A percentile compares a stretch with the other conserved stretches of the same genome.
Conservation (phyloP, 2,113 vertebrate species). For the Oryzias javanicus region DNA sequence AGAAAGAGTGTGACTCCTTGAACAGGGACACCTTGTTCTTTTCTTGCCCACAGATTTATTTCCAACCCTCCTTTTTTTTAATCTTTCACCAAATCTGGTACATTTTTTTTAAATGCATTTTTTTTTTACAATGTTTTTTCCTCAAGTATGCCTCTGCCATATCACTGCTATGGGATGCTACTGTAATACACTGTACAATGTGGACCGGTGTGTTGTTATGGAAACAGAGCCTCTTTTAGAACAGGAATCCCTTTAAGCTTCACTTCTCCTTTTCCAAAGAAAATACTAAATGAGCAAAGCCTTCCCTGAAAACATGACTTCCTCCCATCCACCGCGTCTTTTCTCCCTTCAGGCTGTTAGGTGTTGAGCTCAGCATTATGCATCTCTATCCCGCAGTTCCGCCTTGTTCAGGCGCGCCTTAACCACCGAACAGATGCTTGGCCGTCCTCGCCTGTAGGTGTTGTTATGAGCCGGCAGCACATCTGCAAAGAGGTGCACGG, state of each 20-base stretch:
- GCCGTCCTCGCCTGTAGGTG: conserved; percentile 15
- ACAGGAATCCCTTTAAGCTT: conserved; percentile 24
- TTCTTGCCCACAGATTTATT: too few species aligned
- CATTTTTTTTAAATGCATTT: not conserved
- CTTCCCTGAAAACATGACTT: conserved; percentile 9
- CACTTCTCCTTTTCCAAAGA: conserved; percentile 8
- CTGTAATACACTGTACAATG: conserved; percentile 16
- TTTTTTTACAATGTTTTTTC: not conserved
- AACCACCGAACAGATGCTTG: conserved; percentile 24
- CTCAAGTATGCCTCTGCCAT: not conserved
- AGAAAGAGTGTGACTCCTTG: too few species aligned
- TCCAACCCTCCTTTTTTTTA: too few species aligned
- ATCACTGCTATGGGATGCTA: not conserved
- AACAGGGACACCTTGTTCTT: too few species aligned
- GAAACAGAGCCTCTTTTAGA: conserved; percentile 39
- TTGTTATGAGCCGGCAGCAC: conserved; percentile 4
- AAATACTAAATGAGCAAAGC: not conserved
- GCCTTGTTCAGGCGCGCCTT: not conserved
- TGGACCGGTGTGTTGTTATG: conserved; percentile 44
- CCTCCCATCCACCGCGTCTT: conserved; percentile 5
- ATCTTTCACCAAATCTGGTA: not conserved
- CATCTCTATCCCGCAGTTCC: not conserved
- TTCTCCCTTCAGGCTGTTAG: conserved; percentile 1
- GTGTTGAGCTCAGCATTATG: not conserved
- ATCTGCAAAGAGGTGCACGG: conserved; percentile 1